These are phyloP conservation scores for Drosophila tsacasi DNA, from an alignment of 1,140 invertebrate species.

Conservation along the genomic window DNA sequence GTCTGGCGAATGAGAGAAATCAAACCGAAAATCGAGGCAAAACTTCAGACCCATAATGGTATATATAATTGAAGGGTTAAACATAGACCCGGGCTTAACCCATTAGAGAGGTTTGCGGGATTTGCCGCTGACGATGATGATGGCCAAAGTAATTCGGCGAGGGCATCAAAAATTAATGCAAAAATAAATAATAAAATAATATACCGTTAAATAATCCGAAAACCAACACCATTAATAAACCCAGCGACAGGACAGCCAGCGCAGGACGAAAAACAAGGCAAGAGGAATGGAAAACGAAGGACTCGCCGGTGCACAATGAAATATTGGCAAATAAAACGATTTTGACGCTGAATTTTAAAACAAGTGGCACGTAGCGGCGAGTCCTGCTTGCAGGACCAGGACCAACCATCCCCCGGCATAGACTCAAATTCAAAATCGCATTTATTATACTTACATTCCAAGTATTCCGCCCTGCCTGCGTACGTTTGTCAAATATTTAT, in stretches of 20 bases:
- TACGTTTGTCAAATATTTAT: slow-evolving; percentile 84
- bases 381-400: slow-evolving; percentile 16
- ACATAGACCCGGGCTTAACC: slow-evolving; percentile 28
- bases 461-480: slow-evolving; percentile 35
- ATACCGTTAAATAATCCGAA: slow-evolving; percentile 85
- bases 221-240: slow-evolving; percentile 85
- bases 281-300: slow-evolving; percentile 19
- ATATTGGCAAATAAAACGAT: slow-evolving; percentile 85
- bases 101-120: slow-evolving; percentile 53
- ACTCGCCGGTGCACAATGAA: slow-evolving; percentile 72
- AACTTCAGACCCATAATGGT: slow-evolving; percentile 35
- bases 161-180: slow-evolving; percentile 82
- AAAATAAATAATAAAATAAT: slow-evolving; percentile 85
- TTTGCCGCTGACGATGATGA: slow-evolving; percentile 23
- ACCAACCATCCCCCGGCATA: neutral
- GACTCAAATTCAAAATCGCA: slow-evolving; percentile 80
- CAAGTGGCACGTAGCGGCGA: slow-evolving; percentile 72
- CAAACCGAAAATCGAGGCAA: slow-evolving; percentile 57
- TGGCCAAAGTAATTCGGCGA: slow-evolving; percentile 40
- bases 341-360: slow-evolving; percentile 85
- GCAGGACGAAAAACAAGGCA: slow-evolving; percentile 13
- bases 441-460: slow-evolving; percentile 82
- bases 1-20: slow-evolving; percentile 53
- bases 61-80: slow-evolving; percentile 57
- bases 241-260: slow-evolving; percentile 35